Base-by-base conservation (phyloP, 2,797 vertebrate species). In the Chloroceryle inda region DNA sequence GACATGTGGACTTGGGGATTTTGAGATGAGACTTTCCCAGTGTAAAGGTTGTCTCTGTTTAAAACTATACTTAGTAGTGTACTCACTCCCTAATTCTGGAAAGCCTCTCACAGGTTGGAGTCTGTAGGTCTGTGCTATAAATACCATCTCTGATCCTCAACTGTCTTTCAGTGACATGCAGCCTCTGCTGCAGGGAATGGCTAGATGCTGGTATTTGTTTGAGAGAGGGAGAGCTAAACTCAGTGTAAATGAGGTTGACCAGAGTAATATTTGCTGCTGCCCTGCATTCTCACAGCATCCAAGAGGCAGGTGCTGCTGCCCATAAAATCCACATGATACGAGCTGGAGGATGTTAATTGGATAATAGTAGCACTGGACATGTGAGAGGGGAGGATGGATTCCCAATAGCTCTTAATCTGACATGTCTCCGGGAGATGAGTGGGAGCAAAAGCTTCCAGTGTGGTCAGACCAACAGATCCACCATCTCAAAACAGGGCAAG, bases 81-180 rank as follows among this genome's bases (percentile, higher is more conserved):
- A 82, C 87, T 89, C 92, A 95, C 79, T 78, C 16, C 45, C 91
- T 96, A 94, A 91, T 94, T 96, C 89, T 92, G 96, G 89, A 94
- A 92, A 85, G 88, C 62, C 29, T 75, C 66, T 95, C 66, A 42
- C 92, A 94, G 85, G 89, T 91, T 95, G 96, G 94, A 95, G 95
- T 80, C 96, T 89, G 92, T 95, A 94, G 87, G 95, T 95, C 95
- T 94, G 89, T 0, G 0, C 95, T 96, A 94, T 96, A 96, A 95
- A 96, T 96, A 96, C 59, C 9, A 2, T 64, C 79, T 78, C 66
- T 95, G 85, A 96, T 94, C 79, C 49, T 73, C 85, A 96, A 92
- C 89, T 94, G 69, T 88, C 89, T 94, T 68, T 66, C 79, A 81
- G 69, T 89, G 85, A 69, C 47, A 45, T 9, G 52, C 52, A 92